Evolutionary conservation across 2,113 vertebrate species (phyloP).

Genomic region (Atlantisia rogersi): DNA sequence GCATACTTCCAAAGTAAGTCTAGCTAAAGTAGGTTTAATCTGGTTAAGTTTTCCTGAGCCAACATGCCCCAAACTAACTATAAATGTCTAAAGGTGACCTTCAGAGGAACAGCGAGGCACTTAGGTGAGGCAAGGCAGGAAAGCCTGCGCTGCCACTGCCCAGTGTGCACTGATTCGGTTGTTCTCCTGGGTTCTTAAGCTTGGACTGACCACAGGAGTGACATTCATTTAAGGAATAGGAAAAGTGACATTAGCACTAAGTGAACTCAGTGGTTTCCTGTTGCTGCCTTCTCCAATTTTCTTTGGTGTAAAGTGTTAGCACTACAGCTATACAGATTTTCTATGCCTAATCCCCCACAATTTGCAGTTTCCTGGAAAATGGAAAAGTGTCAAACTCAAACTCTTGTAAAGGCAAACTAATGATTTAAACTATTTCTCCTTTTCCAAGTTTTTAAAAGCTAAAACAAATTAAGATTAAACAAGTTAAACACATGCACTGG

Average conservation of each 20-base stretch:
- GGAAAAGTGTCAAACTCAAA: not conserved
- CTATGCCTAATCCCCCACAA: conserved; percentile 37
- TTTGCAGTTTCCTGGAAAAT: conserved; percentile 48
- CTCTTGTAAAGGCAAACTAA: conserved; percentile 34
- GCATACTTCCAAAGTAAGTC: not conserved
- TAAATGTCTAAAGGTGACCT: not conserved
- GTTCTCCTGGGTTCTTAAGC: not conserved
- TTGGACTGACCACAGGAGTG: not conserved
- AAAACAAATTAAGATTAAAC: conserved; percentile 44
- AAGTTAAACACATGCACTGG: conserved; percentile 50
- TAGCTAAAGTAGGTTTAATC: not conserved
- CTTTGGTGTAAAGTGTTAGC: conserved; percentile 57
- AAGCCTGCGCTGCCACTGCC: not conserved
- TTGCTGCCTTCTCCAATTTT: conserved; percentile 45
- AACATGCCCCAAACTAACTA: not conserved
- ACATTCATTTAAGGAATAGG: conserved; percentile 35
- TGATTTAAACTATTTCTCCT: not conserved
- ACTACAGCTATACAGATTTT: not conserved
- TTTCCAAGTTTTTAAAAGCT: conserved; percentile 11
- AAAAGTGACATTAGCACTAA: conserved; percentile 23
- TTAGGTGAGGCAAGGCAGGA: not conserved
- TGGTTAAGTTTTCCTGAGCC: not conserved
- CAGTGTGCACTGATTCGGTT: not conserved
- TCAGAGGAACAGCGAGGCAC: not conserved
- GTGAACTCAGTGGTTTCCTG: conserved; percentile 20